Evolutionary conservation across 2,113 vertebrate species (phyloP).

Genomic region (Toxotes jaculatrix): DNA sequence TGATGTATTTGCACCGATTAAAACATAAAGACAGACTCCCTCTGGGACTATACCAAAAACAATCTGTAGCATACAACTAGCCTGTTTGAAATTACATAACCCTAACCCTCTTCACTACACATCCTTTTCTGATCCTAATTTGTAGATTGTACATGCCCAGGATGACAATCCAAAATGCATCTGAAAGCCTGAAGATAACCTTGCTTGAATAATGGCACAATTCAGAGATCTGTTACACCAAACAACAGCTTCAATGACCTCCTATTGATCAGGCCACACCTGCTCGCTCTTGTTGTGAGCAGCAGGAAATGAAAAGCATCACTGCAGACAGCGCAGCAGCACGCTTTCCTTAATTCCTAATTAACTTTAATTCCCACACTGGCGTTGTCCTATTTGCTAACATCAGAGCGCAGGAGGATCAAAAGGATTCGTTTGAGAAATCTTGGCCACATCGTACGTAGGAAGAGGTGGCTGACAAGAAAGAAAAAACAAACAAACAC

Average conservation of each 20-base stretch:
- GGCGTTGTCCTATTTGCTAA: constrained; percentile 16
- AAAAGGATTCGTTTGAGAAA: constrained; percentile 16
- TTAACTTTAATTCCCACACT: constrained; percentile 39
- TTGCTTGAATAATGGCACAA: constrained; percentile 4
- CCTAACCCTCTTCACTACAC: not conserved
- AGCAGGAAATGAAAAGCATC: constrained; percentile 48
- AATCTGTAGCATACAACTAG: not conserved
- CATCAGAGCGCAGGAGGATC: constrained; percentile 27
- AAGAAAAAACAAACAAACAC: no score
- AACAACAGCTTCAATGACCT: constrained; percentile 24
- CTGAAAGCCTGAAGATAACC: not conserved
- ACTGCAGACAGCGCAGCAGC: constrained; percentile 24
- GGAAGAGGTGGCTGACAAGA: not conserved
- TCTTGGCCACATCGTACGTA: not conserved
- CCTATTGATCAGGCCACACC: constrained; percentile 60
- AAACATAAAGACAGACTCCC: not conserved
- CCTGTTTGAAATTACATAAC: not conserved
- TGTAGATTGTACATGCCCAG: not conserved
- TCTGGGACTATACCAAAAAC: not conserved
- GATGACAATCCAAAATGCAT: not conserved
- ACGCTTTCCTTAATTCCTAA: constrained; percentile 24
- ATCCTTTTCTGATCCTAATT: not conserved
- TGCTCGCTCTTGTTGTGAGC: constrained; percentile 38
- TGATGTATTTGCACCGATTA: not conserved
- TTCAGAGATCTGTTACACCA: constrained; percentile 1